Conservation (phyloP, 2,113 vertebrate species). For the Cheirogaleus medius region DNA sequence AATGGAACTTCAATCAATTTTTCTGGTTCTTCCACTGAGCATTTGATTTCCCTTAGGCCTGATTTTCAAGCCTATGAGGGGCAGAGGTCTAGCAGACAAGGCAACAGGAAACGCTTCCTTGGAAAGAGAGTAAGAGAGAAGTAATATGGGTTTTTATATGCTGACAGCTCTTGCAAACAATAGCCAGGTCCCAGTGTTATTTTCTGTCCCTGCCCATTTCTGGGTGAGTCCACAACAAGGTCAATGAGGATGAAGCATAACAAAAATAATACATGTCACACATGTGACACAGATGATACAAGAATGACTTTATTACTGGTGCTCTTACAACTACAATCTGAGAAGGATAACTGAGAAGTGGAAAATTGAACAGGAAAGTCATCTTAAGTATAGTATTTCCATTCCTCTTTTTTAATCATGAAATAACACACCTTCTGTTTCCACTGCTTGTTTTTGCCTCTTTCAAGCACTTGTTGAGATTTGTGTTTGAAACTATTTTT, state of each 20-base stretch:
- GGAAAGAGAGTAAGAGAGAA: neutral
- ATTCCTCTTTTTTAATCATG: neutral
- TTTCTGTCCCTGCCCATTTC: neutral
- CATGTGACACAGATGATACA: neutral
- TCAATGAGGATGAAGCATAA: neutral
- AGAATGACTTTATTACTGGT: neutral
- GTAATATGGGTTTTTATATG: neutral
- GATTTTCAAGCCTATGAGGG: neutral
- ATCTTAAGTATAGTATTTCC: neutral
- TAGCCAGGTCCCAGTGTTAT: neutral
- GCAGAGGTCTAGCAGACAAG: neutral
- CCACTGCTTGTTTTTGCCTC: neutral
- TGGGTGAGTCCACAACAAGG: neutral
- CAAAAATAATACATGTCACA: neutral
- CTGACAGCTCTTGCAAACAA: neutral
- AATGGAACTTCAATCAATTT: neutral
- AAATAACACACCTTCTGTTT: neutral
- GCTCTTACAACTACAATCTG: neutral
- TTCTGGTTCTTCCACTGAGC: neutral
- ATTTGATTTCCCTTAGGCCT: neutral
- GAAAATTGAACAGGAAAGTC: neutral
- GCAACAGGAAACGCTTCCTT: neutral
- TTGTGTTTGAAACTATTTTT: slow-evolving; percentile 57
- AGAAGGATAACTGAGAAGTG: neutral
- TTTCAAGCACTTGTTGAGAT: slow-evolving; percentile 50